Base-by-base conservation (phyloP, 2,888 invertebrate genomes). In the Pyrrhosoma nymphula region DNA sequence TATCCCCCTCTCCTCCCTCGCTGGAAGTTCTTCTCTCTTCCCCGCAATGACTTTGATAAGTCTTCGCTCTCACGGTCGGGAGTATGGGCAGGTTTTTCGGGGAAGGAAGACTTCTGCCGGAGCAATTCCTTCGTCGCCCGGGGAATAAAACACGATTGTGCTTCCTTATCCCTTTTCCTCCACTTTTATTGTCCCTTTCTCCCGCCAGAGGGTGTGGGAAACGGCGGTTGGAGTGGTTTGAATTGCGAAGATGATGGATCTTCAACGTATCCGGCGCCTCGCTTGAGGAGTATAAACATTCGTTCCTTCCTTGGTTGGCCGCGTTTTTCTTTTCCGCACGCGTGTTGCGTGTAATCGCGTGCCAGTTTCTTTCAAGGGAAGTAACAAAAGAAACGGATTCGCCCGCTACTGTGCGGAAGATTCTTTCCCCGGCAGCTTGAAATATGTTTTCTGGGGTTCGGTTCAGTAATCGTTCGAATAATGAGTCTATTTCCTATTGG, bases 21-120 rank as follows among this genome's bases (percentile, higher is more conserved):
- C 0, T 16, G 26, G 30, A 35, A 91, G 30, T 60, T 30, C 35
- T 30, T n/a, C 56, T 60, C 56, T n/a, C 60, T 30, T 60, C 90
- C 63, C 35, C 63, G 35, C 6, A 63, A 91, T 63, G 91, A 91
- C 91, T 91, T 91, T 39, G 63, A 69, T 91, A 91, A 63, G 63
- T 30, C 26, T n/a, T 14, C 60, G 69, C 69, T 35, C 91, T 91
- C 63, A 20, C n/a, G 69, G 69, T 26, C n/a, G 69, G n/a, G 69
- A 14, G 60, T 60, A 3, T 60, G 60, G 18, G 18, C 1, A 2
- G 60, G 60, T 20, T 60, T 60, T 14, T 60, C 60, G 1, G 60
- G 47, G 60, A 60, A 60, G 60, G 20, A 60, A 60, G 60, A 60
- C 69, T 69, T 69, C 69, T 69, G 16, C 60, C 69, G 69, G 69